These are phyloP conservation scores for Ophonus ardosiacus DNA, from an alignment of 2,888 invertebrate genomes.

Conservation along the genomic window DNA sequence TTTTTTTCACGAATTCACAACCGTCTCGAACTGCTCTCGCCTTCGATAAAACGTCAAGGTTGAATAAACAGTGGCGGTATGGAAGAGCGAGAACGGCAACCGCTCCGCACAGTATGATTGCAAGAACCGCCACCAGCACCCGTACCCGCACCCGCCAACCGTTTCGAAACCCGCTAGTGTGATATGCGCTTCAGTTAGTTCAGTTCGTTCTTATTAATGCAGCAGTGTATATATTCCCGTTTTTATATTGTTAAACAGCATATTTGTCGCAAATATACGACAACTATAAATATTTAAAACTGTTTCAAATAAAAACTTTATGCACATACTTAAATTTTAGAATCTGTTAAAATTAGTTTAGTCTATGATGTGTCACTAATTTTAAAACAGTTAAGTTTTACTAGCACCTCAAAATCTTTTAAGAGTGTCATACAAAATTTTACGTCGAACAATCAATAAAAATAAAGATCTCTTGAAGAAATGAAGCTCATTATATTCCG, in stretches of 20 bases:
- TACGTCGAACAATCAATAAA: background rate
- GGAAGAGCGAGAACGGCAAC: too few species aligned
- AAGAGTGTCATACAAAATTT: background rate
- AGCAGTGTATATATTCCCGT: background rate
- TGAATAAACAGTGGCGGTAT: too few species aligned
- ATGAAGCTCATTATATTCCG: background rate
- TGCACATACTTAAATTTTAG: slow-evolving; percentile 14
- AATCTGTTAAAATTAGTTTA: slow-evolving; percentile 37
- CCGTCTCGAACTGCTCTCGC: too few species aligned
- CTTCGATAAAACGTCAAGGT: too few species aligned
- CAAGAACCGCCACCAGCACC: too few species aligned
- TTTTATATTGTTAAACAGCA: background rate
- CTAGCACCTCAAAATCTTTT: background rate
- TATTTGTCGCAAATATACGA: background rate
- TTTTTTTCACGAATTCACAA: too few species aligned
- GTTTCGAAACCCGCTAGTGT: too few species aligned
- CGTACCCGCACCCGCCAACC: too few species aligned
- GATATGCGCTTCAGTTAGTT: too few species aligned
- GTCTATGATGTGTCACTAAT: slow-evolving; percentile 28
- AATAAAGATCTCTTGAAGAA: background rate
- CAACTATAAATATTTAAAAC: background rate
- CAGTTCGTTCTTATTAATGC: background rate
- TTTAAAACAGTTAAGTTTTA: slow-evolving; percentile 13
- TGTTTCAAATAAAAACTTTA: slow-evolving; percentile 18
- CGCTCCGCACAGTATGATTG: too few species aligned